Base-by-base conservation (phyloP, 2,797 vertebrate species). In the Sebastes oblongus region DNA sequence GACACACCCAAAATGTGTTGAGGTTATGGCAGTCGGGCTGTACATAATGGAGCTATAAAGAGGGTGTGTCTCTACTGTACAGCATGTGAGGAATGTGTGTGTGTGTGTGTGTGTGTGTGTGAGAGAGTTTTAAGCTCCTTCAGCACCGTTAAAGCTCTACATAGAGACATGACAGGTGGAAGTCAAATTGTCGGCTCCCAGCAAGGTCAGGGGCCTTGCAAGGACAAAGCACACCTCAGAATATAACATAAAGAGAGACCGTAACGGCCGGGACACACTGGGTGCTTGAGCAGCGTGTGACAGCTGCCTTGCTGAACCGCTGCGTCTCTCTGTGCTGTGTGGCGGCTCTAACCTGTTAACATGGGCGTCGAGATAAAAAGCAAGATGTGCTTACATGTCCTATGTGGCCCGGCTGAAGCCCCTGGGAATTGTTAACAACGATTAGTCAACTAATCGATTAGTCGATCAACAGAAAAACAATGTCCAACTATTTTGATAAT, bases 51-150 rank as follows among this genome's bases (percentile, higher is more conserved):
- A 3, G 5, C 34, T 66, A 13, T 42, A 27, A 20, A 52, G 52
- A 65, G 78, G 29, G 75, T 27, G 85, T 64, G 36, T 79, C 25
- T 73, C 42, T 66, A 7, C 24, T 58, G 55, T 58, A 9, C 61
- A 75, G 73, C 73, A 73, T 84, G 42, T 71, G 82, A 80, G 78
- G 80, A 90, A 80, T 89, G 81, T 75, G 46, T 79, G 30, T 59
- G 34, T 69, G 81, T 75, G 46, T 79, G 30, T 59, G 34, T 69
- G 32, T 29, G 34, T 36, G 11, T 72, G 42, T 76, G 32, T 24
- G 24, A 2, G 24, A 50, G 39, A 68, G 55, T 66, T 91, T 83
- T 83, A 88, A 69, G 66, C 36, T 50, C 68, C 65, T 34, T 77
- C 72, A 64, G 52, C 75, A 5, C 52, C 11, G 6, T 77, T 52